These are phyloP conservation scores for Zootermopsis nevadensis DNA, from an alignment of 2,888 invertebrate genomes.

Conservation along the genomic window DNA sequence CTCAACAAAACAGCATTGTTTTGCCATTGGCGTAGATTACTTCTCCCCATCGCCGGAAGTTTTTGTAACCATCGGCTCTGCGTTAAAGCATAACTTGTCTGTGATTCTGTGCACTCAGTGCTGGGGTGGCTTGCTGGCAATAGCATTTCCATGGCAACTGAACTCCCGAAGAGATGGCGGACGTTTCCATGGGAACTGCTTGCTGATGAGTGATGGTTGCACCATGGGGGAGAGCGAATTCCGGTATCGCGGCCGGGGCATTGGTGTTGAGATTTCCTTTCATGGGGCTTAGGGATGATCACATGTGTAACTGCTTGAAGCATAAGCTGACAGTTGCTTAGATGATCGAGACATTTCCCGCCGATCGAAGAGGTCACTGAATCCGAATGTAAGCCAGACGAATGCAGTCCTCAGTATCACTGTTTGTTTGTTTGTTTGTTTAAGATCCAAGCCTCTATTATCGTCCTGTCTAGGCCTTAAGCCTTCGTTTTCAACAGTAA, in stretches of 20 bases:
- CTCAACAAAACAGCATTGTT: neutral
- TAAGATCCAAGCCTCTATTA: too few species aligned
- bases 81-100: neutral
- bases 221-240: conserved; percentile 19
- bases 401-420: too few species aligned
- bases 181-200: conserved; percentile 13
- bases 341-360: neutral
- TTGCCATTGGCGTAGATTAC: too few species aligned
- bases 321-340: neutral
- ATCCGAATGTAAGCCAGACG: too few species aligned
- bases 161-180: conserved; percentile 2
- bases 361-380: too few species aligned
- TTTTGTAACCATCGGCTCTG: neutral
- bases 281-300: neutral
- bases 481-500: too few species aligned
- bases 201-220: conserved; percentile 17
- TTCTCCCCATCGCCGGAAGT: neutral
- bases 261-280: neutral
- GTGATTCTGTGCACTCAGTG: neutral
- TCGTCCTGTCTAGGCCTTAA: too few species aligned
- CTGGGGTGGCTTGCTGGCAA: neutral
- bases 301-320: neutral
- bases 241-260: neutral
- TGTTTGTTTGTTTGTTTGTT: too few species aligned
- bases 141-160: conserved; percentile 1